A percentile compares a stretch with the other conserved stretches of the same genome.
These are phyloP conservation scores for Xiphophorus hellerii DNA, from an alignment of 2,113 vertebrate genomes.

Conservation along the genomic window DNA sequence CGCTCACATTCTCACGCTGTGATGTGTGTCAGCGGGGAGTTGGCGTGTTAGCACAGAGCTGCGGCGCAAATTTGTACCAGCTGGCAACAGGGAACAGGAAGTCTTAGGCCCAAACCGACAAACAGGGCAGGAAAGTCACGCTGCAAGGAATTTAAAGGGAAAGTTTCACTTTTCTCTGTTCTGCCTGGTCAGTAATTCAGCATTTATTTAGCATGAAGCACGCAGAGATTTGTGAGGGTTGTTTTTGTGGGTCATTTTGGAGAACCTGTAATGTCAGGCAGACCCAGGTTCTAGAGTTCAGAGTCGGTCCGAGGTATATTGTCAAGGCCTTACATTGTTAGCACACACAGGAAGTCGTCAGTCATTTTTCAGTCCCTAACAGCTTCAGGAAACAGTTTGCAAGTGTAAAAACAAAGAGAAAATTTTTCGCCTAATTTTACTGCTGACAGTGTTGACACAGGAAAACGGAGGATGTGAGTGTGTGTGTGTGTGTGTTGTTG, in stretches of 20 bases:
- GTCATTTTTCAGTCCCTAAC: slow-evolving; percentile 14
- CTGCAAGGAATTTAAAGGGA: background rate
- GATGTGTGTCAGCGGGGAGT: slow-evolving; percentile 22
- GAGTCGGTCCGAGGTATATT: background rate
- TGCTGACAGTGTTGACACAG: slow-evolving; percentile 1
- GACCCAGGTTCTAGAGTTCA: background rate
- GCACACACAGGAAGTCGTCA: slow-evolving; percentile 13
- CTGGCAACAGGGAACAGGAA: slow-evolving; percentile 40
- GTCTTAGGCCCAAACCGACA: slow-evolving; percentile 24
- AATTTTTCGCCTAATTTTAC: slow-evolving; percentile 1
- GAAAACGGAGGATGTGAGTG: background rate
- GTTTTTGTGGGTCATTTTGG: background rate
- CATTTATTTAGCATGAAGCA: background rate
- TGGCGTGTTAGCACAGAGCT: slow-evolving; percentile 18
- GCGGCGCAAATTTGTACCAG: slow-evolving; percentile 27
- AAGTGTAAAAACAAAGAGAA: slow-evolving; percentile 17
- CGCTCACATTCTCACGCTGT: slow-evolving; percentile 26
- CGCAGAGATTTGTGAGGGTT: background rate
- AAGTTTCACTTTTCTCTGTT: background rate
- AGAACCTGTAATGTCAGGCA: background rate
- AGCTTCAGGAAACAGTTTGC: slow-evolving; percentile 19
- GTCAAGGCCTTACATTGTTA: slow-evolving; percentile 5
- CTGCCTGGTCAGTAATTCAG: background rate
- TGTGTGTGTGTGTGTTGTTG: background rate
- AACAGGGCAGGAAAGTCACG: slow-evolving; percentile 24